Base-by-base conservation (phyloP, 2,888 invertebrate species). In the Pterostichus niger region DNA sequence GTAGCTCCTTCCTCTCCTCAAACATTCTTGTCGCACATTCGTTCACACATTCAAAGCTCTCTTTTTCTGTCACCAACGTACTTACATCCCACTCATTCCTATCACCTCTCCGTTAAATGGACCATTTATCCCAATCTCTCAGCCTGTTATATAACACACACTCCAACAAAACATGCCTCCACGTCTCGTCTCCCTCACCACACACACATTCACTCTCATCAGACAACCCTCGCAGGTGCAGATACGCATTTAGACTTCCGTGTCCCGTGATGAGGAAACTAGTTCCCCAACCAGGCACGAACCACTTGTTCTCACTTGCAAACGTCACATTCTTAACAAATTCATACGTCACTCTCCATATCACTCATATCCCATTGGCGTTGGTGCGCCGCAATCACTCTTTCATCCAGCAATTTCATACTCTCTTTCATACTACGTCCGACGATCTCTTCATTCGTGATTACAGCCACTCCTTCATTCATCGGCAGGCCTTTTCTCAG, bases 161-260 rank as follows among this genome's bases (percentile, higher is more conserved):
- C 6, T 33, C 3, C 17, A 11, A 0, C 11, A 68, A 10, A 7
- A 68, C 13, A 33, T 33, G 68, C 6, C 17, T 6, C 68, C 68
- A 68, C 13, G 31, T 5, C 10, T 68, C 68, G 4, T 68, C 33
- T 6, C 4, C 68, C 24, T 7, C 11, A 13, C 68, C 68, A 6
- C 68, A 68, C n/a, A 31, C 68, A 6, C 68, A 68, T n/a, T 31
- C 13, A 6, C 35, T 13, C 7, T 7, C 15, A n/a, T 33, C 68
- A 15, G 31, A 5, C 68, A 68, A 40, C 0, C 33, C 68, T 10
- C 33, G 31, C 2, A 7, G 31, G n/a, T 68, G 13, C 35, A 68
- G 31, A 15, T 13, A 68, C n/a, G 31, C 68, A n/a, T 31, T 31
- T 33, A 33, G 31, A 31, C 68, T 68, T n/a, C 68, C 17, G 33